Evolutionary conservation across 2,888 invertebrate genomes (phyloP).

Genomic region (Molorchus minor): DNA sequence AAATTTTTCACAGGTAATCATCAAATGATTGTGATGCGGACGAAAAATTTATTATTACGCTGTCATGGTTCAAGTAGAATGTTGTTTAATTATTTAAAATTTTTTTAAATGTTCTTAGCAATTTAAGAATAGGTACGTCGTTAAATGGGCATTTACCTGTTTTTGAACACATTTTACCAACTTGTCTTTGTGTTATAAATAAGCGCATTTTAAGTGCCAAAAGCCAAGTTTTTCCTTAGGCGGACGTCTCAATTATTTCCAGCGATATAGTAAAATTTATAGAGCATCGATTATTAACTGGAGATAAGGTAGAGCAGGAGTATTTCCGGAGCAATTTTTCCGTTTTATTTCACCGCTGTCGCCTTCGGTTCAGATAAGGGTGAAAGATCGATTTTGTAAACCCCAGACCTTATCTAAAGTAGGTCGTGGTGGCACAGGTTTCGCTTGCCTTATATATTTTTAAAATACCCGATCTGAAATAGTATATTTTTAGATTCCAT

Average conservation of each 20-base stretch:
- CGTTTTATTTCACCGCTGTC: conserved; percentile 48
- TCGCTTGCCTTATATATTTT: conserved; percentile 33
- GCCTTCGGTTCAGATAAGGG: conserved; percentile 45
- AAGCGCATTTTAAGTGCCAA: too few relatives aligned
- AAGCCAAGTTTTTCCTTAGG: conserved; percentile 30
- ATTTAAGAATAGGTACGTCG: too few relatives aligned
- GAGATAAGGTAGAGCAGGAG: conserved; percentile 40
- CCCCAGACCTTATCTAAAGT: conserved; percentile 42
- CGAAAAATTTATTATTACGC: too few relatives aligned
- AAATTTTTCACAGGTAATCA: too few relatives aligned
- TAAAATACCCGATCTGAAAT: conserved; percentile 21
- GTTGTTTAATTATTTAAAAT: too few relatives aligned
- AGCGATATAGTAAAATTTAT: conserved; percentile 35
- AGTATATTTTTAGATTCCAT: neutral
- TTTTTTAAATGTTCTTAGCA: too few relatives aligned
- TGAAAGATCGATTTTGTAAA: conserved; percentile 45
- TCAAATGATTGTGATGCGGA: too few relatives aligned
- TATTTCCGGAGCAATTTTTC: conserved; percentile 50
- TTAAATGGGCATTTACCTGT: too few relatives aligned
- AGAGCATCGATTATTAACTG: conserved; percentile 38
- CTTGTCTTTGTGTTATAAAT: too few relatives aligned
- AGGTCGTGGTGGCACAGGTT: conserved; percentile 35
- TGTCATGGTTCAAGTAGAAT: too few relatives aligned
- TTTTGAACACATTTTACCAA: too few relatives aligned
- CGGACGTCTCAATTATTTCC: conserved; percentile 37